Evolutionary conservation across 2,888 invertebrate genomes (phyloP).

Genomic region (Panopea generosa): DNA sequence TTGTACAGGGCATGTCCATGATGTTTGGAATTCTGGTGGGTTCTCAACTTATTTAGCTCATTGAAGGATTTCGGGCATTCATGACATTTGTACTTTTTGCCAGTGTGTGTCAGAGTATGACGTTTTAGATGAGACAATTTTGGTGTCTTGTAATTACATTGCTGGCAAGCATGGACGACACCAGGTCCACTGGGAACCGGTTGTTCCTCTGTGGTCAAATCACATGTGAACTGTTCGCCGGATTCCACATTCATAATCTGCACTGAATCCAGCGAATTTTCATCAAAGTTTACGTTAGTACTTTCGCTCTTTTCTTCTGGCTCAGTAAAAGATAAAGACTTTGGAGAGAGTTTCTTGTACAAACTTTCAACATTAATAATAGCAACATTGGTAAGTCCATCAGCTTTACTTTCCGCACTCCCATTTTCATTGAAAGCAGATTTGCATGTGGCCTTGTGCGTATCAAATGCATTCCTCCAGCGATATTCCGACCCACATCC

Average conservation of each 20-base stretch:
- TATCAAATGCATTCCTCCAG: constrained; percentile 41
- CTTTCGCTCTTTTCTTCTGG: constrained; percentile 20
- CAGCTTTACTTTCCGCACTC: background rate
- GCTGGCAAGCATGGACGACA: constrained; percentile 30
- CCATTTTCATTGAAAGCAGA: background rate
- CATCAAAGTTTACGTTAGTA: constrained; percentile 19
- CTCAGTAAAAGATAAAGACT: too few species aligned
- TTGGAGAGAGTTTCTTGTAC: background rate
- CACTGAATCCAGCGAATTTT: constrained; percentile 31
- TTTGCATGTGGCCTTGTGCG: constrained; percentile 42
- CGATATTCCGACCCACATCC: constrained; percentile 51
- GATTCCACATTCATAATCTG: constrained; percentile 54
- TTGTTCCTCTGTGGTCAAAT: constrained; percentile 24
- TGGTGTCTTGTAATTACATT: constrained; percentile 49
- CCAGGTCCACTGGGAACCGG: background rate
- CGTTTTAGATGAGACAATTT: constrained; percentile 47
- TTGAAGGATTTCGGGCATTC: constrained; percentile 40
- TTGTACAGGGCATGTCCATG: constrained; percentile 44
- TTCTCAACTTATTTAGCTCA: constrained; percentile 25
- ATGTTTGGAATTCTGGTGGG: constrained; percentile 35
- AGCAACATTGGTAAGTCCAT: background rate
- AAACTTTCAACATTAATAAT: constrained; percentile 39
- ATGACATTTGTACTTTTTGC: constrained; percentile 40
- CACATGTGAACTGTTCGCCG: constrained; percentile 35
- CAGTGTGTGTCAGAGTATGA: constrained; percentile 42